Evolutionary conservation across 2,113 vertebrate species (phyloP).

Genomic region (Clarias magur): DNA sequence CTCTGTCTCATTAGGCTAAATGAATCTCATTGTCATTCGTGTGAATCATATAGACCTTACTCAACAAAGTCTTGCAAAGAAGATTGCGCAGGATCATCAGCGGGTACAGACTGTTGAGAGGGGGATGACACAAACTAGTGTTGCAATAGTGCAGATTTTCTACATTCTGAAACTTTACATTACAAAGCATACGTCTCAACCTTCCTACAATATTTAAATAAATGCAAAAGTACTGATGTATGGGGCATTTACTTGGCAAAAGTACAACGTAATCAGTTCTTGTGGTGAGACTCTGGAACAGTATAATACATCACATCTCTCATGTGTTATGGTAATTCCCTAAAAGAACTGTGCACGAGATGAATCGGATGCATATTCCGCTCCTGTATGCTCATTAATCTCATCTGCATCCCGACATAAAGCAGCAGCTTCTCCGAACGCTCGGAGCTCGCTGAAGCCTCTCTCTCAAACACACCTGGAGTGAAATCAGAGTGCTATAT

Average conservation of each 20-base stretch:
- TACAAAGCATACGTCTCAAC: not conserved
- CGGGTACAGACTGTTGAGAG: not conserved
- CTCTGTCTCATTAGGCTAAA: not conserved
- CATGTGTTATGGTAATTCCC: conserved; percentile 1
- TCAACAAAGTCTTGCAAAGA: not conserved
- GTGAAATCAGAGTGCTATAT: conserved; percentile 36
- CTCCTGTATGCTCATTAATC: conserved; percentile 12
- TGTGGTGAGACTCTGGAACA: not conserved
- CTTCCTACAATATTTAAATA: not conserved
- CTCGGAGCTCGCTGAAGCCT: conserved; percentile 2
- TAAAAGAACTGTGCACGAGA: not conserved
- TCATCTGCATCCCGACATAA: conserved; percentile 12
- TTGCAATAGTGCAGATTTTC: not conserved
- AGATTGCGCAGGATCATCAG: conserved; percentile 31
- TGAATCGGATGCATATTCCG: not conserved
- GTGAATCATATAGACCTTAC: conserved; percentile 23
- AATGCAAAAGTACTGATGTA: not conserved
- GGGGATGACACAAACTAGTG: not conserved
- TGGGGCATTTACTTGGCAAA: conserved; percentile 17
- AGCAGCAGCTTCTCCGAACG: not conserved
- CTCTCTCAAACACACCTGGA: conserved; percentile 2
- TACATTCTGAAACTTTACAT: not conserved
- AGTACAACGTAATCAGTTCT: conserved; percentile 4
- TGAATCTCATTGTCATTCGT: conserved; percentile 21
- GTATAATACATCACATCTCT: not conserved